Evolutionary conservation across 2,797 vertebrate species (phyloP).

Genomic region (Melanotaenia maccullochi): DNA sequence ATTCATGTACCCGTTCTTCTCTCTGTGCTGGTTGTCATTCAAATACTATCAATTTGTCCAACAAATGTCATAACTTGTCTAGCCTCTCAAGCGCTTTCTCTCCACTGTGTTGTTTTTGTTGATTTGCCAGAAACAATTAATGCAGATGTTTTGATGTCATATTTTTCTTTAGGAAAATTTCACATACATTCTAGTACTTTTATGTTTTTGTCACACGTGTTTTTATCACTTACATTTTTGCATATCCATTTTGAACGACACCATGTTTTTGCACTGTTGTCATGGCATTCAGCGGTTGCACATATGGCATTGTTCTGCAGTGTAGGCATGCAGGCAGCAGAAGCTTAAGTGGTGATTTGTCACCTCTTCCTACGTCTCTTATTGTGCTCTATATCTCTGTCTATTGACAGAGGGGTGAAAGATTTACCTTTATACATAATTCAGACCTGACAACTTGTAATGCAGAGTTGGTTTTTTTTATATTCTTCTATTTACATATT

Average conservation of each 20-base stretch:
- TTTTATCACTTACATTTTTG: slow-evolving; percentile 29
- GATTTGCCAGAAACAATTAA: too few species aligned
- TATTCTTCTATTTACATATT: slow-evolving; percentile 14
- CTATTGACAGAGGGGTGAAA: slow-evolving; percentile 54
- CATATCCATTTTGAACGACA: slow-evolving; percentile 15
- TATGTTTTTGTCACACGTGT: neutral
- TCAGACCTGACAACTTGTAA: slow-evolving; percentile 42
- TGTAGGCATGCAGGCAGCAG: slow-evolving; percentile 67
- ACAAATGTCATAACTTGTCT: neutral
- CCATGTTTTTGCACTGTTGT: slow-evolving; percentile 42
- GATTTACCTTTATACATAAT: slow-evolving; percentile 51
- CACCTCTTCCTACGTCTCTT: slow-evolving; percentile 68
- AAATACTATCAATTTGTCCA: neutral
- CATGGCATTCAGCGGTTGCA: slow-evolving; percentile 29
- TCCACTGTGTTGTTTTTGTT: too few species aligned
- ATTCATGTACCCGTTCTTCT: neutral
- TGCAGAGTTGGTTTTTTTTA: slow-evolving; percentile 9
- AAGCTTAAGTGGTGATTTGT: slow-evolving; percentile 72
- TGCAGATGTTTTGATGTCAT: neutral
- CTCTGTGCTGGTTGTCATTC: neutral
- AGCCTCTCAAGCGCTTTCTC: neutral
- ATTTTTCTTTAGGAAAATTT: neutral
- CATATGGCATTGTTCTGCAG: slow-evolving; percentile 62
- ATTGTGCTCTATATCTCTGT: slow-evolving; percentile 49
- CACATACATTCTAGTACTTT: neutral